Evolutionary conservation across 2,113 vertebrate genomes (phyloP).

Genomic region (Ophthalmolycus amberensis): DNA sequence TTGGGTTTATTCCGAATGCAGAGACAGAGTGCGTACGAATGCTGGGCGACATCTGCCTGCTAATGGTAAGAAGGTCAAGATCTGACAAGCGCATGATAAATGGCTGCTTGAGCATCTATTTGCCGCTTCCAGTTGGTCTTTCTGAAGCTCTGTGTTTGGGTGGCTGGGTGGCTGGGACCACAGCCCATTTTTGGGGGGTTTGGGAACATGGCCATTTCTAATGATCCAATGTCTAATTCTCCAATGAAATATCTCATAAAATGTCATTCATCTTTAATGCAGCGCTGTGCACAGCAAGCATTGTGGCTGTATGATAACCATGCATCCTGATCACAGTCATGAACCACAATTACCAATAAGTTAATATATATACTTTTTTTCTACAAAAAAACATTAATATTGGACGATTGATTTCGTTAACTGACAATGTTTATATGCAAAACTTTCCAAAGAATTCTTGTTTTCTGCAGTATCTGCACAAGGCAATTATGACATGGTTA

Average conservation of each 20-base stretch:
- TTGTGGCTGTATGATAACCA: neutral
- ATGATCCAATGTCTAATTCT: neutral
- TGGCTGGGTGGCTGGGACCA: conserved; percentile 5
- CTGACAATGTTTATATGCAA: neutral
- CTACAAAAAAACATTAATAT: neutral
- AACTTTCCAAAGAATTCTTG: neutral
- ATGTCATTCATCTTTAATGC: neutral
- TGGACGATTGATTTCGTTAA: neutral
- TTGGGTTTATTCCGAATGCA: conserved; percentile 3
- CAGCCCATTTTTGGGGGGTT: conserved; percentile 1
- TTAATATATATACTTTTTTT: neutral
- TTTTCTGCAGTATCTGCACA: neutral
- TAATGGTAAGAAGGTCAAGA: conserved; percentile 77
- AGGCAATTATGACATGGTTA: neutral
- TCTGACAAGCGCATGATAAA: conserved; percentile 79
- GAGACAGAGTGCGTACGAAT: conserved; percentile 18
- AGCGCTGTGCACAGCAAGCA: neutral
- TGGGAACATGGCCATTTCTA: neutral
- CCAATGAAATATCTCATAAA: neutral
- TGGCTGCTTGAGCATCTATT: conserved; percentile 64
- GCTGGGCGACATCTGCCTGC: conserved; percentile 68
- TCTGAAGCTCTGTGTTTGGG: conserved; percentile 19
- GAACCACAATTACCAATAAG: neutral
- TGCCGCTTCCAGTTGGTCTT: conserved; percentile 59
- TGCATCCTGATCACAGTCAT: neutral